phyloP scores from a whole-genome alignment of 2,888 invertebrate genomes.

The Ochropacha duplaris region DNA sequence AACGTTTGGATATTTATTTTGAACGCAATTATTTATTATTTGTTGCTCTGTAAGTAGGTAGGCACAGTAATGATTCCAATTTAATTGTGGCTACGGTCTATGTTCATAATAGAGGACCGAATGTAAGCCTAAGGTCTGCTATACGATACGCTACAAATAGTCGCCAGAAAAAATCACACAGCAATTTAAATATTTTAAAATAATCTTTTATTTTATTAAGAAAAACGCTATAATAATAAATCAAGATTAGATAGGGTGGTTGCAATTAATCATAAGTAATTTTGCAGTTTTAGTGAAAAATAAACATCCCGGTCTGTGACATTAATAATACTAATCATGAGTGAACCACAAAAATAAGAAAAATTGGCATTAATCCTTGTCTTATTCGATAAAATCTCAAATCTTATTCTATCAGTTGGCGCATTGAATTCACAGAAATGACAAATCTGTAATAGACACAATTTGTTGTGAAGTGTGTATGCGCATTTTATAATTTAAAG shows the following conservation, averaged over 20 bases:
- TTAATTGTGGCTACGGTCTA: constrained; percentile 45
- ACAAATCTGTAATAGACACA: not conserved
- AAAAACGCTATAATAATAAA: too few species aligned
- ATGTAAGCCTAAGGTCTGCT: not conserved
- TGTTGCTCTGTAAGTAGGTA: constrained; percentile 45
- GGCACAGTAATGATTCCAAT: constrained; percentile 51
- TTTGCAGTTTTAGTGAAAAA: too few species aligned
- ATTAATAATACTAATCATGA: too few species aligned
- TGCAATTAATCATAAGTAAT: too few species aligned
- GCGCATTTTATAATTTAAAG: constrained; percentile 11
- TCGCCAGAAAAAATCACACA: not conserved
- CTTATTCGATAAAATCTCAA: too few species aligned
- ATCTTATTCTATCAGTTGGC: too few species aligned
- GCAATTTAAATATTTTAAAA: too few species aligned
- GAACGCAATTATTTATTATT: constrained; percentile 52
- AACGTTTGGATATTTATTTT: constrained; percentile 42
- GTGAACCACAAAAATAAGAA: too few species aligned
- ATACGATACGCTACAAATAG: not conserved
- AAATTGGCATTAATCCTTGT: too few species aligned
- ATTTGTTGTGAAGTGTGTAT: constrained; percentile 4
- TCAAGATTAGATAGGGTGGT: too few species aligned
- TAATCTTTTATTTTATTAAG: not conserved
- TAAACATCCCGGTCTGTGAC: too few species aligned
- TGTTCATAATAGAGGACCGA: constrained; percentile 34
- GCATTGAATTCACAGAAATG: too few species aligned